Base-by-base conservation (phyloP, 2,113 vertebrate species). In the Albula glossodonta region DNA sequence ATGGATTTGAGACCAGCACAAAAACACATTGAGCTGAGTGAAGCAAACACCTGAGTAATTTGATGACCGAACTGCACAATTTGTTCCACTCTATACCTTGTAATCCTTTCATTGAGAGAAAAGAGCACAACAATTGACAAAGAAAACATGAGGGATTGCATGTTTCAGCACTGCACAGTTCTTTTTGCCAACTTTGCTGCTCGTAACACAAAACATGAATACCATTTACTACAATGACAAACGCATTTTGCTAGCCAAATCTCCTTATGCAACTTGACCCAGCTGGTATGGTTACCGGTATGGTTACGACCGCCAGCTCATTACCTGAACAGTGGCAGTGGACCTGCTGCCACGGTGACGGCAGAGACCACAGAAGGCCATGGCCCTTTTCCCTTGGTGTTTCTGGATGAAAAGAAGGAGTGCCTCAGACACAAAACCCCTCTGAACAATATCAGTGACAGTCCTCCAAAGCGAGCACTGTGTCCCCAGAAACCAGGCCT, bases 261-360 rank as follows among this genome's bases (percentile, higher is more conserved):
- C 12, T 78, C 70, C 51, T n/a, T 8, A 10, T 9, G 17, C 51
- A 22, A 15, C n/a, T 53, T 9, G 84, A n/a, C 78, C 12, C 78
- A 1, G 31, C 31, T 41, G 31, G 31, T 41, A 41, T 41, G 31
- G 31, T 41, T 41, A 41, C 31, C 1, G 31, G 31, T 41, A 41
- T 41, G 31, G 31, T 41, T 41, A 41, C 31, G 31, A 41, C 10
- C 6, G 52, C 57, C 8, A 12, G 85, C 11, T 52, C 51, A 49
- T 83, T 86, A 86, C 85, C 85, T 86, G 80, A 66, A 3, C 60
- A 10, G n/a, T 31, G 19, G 50, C 31, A 41, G 82, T 1, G 41
- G 81, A 83, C 51, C 81, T 77, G 50, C 60, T 84, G 78, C 60
- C 60, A 80, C 50, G 70, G 87, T 81, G 80, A 86, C 82, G 83